Evolutionary conservation across 2,113 vertebrate genomes (phyloP), one percentile per base, ranked within the genome.

Genomic region (Dermatemys mawii): DNA sequence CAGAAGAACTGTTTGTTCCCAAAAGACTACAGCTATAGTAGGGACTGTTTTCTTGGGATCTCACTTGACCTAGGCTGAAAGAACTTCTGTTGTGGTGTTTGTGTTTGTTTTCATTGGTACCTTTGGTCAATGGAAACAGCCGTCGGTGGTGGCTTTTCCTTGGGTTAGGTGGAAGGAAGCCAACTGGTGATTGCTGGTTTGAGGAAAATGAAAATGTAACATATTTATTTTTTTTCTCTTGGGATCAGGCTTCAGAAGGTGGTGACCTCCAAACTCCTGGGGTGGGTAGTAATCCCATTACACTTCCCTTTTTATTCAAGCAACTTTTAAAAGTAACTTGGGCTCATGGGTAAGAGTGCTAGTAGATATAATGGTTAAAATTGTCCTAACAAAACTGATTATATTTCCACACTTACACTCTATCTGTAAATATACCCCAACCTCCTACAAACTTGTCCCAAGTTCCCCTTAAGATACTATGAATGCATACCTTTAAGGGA

Each of bases 61-160:
- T 1, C 70, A 5, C 17, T 55, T 76, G 11, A 85, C 41, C 60
- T 79, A 90, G 13, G 35, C 38, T 76, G 35, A 70, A 78, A 78
- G 85, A 91, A 22, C 55, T 0, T 8, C 17, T 10, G 19, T 3
- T 21, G 86, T 38, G 54, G 0, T 2, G 0, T 11, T 1, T 44
- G 8, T 88, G 3, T 51, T 1, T 46, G 3, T 16, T 67, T 89
- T n/a, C 1, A 73, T 32, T 27, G 49, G 16, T 1, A 4, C 22
- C 5, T 46, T 67, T 53, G 41, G 48, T 86, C 88, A 88, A 5
- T 5, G 88, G 53, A 81, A 38, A 2, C 7, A 80, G 4, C 57
- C 11, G 51, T 75, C 55, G 41, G n/a, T 88, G 11, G 16, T 73
- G 0, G 14, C 1, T 84, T 1, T 75, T 88, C 11, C 46, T 90